A percentile compares a stretch with the other conserved stretches of the same genome.
Evolutionary conservation across 2,113 vertebrate species (phyloP).

Genomic region (Gymnorhina tibicen): DNA sequence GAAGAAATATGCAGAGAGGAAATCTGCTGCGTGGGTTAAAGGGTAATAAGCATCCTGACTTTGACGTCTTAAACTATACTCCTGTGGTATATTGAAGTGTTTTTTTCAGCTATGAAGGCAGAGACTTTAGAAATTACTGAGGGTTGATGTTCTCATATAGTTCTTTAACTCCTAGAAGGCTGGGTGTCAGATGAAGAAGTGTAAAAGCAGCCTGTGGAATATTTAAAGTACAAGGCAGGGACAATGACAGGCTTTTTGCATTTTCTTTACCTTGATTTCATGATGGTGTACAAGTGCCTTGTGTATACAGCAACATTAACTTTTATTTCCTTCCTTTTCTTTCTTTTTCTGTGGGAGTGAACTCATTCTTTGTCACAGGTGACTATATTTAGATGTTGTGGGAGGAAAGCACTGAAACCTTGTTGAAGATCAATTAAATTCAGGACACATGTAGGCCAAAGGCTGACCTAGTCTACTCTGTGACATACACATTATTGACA

Average conservation of each 20-base stretch:
- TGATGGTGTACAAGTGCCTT: background rate
- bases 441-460: background rate
- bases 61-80: background rate
- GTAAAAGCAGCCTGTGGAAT: background rate
- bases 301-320: background rate
- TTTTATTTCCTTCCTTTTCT: background rate
- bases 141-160: background rate
- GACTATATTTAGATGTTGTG: background rate
- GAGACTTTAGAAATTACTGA: background rate
- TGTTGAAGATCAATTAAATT: background rate
- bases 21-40: background rate
- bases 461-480: background rate
- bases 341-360: background rate
- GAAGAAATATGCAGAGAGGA: background rate
- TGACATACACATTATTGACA: fast-evolving
- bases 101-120: background rate
- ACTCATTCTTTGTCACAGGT: background rate
- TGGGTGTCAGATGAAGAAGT: background rate
- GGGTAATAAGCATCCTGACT: background rate
- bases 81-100: background rate
- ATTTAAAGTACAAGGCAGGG: background rate
- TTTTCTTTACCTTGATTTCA: background rate
- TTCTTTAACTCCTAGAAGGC: background rate
- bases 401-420: background rate
- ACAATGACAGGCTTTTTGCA: background rate